phyloP scores from a whole-genome alignment of 1,140 invertebrate species.

The Scaptomyza hsui region DNA sequence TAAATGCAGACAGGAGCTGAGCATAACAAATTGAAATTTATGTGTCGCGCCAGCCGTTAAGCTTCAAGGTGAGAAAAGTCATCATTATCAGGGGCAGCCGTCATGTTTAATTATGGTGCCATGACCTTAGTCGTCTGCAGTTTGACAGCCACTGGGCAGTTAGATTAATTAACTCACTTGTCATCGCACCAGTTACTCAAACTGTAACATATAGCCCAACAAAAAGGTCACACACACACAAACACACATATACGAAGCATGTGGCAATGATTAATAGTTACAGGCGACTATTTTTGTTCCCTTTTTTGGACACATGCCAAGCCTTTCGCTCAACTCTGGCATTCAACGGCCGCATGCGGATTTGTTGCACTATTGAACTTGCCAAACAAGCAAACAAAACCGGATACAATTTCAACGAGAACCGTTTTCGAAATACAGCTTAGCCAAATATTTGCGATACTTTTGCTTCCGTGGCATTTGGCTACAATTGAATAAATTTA shows the following conservation, averaged over 20 bases:
- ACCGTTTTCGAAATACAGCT: background rate
- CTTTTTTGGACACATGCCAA: constrained; percentile 4
- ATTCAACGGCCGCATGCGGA: constrained; percentile 21
- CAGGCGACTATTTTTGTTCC: constrained; percentile 1
- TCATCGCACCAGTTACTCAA: constrained; percentile 41
- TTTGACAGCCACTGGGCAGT: constrained; percentile 59
- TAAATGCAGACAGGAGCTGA: constrained; percentile 42
- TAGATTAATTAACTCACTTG: constrained; percentile 80
- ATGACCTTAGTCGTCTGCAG: constrained; percentile 59
- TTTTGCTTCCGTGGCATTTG: constrained; percentile 19
- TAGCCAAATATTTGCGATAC: constrained; percentile 21
- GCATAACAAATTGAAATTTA: constrained; percentile 76
- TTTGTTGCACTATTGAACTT: constrained; percentile 38
- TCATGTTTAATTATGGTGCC: constrained; percentile 56
- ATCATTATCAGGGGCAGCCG: constrained; percentile 34
- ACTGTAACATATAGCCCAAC: constrained; percentile 10
- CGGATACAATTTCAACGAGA: too few relatives aligned
- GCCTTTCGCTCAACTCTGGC: constrained; percentile 33
- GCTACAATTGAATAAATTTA: constrained; percentile 30
- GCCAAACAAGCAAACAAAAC: constrained; percentile 20
- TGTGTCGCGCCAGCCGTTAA: constrained; percentile 46
- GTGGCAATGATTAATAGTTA: constrained; percentile 69
- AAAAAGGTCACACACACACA: constrained; percentile 54
- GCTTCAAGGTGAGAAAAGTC: constrained; percentile 17
- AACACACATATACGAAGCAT: constrained; percentile 45